Evolutionary conservation across 2,888 invertebrate genomes (phyloP).

Genomic region (Lutraria lutraria): DNA sequence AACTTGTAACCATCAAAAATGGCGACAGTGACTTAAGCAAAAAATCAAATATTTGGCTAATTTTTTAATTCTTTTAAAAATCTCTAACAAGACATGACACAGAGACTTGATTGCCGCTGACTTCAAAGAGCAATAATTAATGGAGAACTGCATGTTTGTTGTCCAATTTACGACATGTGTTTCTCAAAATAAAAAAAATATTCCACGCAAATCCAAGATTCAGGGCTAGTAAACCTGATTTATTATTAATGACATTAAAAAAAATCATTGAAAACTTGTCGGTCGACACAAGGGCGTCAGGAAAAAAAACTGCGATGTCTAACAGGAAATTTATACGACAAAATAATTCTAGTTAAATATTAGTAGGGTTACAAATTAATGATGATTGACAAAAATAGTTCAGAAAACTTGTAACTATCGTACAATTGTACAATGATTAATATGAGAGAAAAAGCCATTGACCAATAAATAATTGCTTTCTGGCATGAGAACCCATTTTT

Average conservation of each 20-base stretch:
- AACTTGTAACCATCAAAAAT: too few relatives aligned
- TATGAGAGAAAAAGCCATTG: constrained; percentile 1
- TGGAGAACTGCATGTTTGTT: not conserved
- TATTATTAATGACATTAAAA: constrained; percentile 21
- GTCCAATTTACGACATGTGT: not conserved
- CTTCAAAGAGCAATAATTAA: not conserved
- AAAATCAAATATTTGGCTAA: too few relatives aligned
- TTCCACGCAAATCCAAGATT: constrained; percentile 2
- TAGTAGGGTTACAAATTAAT: not conserved
- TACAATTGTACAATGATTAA: not conserved
- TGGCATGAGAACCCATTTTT: not conserved
- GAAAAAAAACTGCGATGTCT: not conserved
- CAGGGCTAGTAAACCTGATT: not conserved
- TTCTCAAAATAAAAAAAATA: not conserved
- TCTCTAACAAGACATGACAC: constrained; percentile 15
- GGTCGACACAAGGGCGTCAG: constrained; percentile 6
- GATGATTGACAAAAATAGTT: not conserved
- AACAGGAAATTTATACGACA: not conserved
- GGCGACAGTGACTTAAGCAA: too few relatives aligned
- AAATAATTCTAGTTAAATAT: not conserved
- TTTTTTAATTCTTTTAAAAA: not conserved
- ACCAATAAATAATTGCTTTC: not conserved
- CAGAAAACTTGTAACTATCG: not conserved
- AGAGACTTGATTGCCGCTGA: not conserved
- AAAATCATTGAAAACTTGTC: not conserved